Conservation (phyloP, 1,140 invertebrate genomes). For the Rhagoletis zephyria region DNA sequence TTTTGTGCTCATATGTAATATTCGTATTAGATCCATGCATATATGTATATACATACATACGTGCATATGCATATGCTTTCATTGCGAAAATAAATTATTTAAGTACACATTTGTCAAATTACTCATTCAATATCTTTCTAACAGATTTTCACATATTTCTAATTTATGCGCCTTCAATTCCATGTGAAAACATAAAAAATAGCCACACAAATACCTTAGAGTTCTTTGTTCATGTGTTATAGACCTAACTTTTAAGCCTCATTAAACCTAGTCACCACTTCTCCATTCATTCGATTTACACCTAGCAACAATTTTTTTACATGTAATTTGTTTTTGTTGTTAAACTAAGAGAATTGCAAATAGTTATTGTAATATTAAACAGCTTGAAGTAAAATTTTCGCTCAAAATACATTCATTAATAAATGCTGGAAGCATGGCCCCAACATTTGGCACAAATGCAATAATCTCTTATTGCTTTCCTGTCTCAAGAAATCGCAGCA, state of each 20-base stretch:
- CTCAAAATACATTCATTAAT: not conserved
- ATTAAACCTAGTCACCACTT: not conserved
- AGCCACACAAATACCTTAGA: too few relatives aligned
- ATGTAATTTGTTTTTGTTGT: not conserved
- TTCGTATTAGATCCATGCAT: too few relatives aligned
- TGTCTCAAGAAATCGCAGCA: not conserved
- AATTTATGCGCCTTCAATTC: not conserved
- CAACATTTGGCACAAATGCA: conserved; percentile 37
- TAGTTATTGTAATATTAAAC: conserved; percentile 23
- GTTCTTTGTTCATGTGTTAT: not conserved
- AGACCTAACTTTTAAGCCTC: not conserved
- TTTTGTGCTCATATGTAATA: too few relatives aligned
- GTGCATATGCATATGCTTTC: too few relatives aligned
- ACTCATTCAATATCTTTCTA: not conserved
- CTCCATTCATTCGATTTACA: conserved; percentile 22
- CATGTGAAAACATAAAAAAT: not conserved
- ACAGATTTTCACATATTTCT: not conserved
- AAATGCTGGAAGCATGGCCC: conserved; percentile 2
- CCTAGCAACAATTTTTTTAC: conserved; percentile 47
- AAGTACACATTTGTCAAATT: conserved; percentile 13
- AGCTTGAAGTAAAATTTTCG: conserved; percentile 17
- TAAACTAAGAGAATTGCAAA: conserved; percentile 28
- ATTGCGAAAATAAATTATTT: not conserved
- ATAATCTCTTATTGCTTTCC: conserved; percentile 32
- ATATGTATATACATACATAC: too few relatives aligned